Percentiles rank a stretch among this genome's conserved stretches.
phyloP scores from a whole-genome alignment of 2,888 invertebrate genomes.

The Dryocosmus kuriphilus region DNA sequence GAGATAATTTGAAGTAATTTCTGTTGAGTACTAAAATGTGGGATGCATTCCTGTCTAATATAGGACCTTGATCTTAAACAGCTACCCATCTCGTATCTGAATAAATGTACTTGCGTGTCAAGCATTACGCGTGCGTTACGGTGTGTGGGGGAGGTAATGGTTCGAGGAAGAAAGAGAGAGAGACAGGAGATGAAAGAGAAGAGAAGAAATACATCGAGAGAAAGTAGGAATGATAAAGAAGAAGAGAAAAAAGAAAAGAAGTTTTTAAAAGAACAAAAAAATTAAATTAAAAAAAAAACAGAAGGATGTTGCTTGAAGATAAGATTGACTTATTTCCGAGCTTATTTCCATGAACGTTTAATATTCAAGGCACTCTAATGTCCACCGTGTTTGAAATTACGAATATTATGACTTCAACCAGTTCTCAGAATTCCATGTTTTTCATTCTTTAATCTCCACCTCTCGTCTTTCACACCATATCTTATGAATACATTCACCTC shows the following conservation, averaged over 20 bases:
- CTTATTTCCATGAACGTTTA: constrained; percentile 14
- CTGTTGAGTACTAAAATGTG: constrained; percentile 9
- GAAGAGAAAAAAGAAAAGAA: not conserved
- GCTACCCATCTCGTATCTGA: constrained; percentile 35
- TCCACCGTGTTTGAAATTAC: constrained; percentile 73
- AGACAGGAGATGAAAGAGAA: constrained; percentile 45
- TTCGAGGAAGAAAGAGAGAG: constrained; percentile 38
- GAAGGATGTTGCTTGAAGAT: not conserved
- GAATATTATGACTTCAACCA: constrained; percentile 76
- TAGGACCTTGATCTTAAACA: constrained; percentile 35
- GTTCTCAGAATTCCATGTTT: constrained; percentile 77
- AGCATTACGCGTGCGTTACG: constrained; percentile 34
- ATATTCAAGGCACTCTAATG: constrained; percentile 10
- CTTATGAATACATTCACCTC: constrained; percentile 62
- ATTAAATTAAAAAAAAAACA: not conserved
- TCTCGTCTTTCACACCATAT: constrained; percentile 76
- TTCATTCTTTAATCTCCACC: constrained; percentile 77
- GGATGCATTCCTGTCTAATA: constrained; percentile 29
- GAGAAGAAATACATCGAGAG: constrained; percentile 40
- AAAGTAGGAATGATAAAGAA: constrained; percentile 2
- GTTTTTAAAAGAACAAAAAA: not conserved
- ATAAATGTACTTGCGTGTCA: constrained; percentile 40
- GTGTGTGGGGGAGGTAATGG: constrained; percentile 29
- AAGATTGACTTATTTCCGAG: constrained; percentile 8
- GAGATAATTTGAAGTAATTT: not conserved